phyloP scores from a whole-genome alignment of 2,888 invertebrate genomes.

The Drosophila suboccidentalis region DNA sequence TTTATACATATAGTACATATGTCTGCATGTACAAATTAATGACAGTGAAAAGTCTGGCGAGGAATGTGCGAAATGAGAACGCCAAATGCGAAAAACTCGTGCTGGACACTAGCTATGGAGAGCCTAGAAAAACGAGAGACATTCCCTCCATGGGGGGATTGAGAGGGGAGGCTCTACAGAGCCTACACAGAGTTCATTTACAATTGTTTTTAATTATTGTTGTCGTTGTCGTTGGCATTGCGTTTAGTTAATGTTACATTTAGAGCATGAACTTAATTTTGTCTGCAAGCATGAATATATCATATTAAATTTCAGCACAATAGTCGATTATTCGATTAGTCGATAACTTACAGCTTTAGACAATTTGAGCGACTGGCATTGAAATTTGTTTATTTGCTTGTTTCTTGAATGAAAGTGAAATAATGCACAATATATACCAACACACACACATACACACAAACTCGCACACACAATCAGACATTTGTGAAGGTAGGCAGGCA shows the following conservation, averaged over 20 bases:
- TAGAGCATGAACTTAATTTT: constrained; percentile 54
- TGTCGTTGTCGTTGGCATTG: not conserved
- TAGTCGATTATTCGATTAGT: constrained; percentile 25
- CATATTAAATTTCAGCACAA: not conserved
- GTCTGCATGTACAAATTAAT: constrained; percentile 51
- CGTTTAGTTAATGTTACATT: constrained; percentile 50
- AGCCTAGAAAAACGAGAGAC: not conserved
- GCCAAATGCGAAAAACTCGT: constrained; percentile 31
- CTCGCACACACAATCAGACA: constrained; percentile 2
- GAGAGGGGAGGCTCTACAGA: not conserved
- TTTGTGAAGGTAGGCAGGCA: constrained; percentile 40
- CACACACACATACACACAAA: constrained; percentile 3
- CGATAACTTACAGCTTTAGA: constrained; percentile 9
- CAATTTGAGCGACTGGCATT: constrained; percentile 17
- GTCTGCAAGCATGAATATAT: constrained; percentile 4
- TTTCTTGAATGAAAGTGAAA: constrained; percentile 66
- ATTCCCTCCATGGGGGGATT: not conserved
- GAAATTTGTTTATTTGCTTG: constrained; percentile 17
- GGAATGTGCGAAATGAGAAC: constrained; percentile 39
- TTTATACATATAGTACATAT: not conserved
- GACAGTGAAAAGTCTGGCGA: constrained; percentile 49
- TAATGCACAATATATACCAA: constrained; percentile 40
- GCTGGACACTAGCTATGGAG: constrained; percentile 28
- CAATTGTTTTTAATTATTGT: constrained; percentile 66
- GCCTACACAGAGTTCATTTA: constrained; percentile 31